These are phyloP conservation scores for Sinohyriopsis cumingii DNA, from an alignment of 2,888 invertebrate species.

Conservation along the genomic window DNA sequence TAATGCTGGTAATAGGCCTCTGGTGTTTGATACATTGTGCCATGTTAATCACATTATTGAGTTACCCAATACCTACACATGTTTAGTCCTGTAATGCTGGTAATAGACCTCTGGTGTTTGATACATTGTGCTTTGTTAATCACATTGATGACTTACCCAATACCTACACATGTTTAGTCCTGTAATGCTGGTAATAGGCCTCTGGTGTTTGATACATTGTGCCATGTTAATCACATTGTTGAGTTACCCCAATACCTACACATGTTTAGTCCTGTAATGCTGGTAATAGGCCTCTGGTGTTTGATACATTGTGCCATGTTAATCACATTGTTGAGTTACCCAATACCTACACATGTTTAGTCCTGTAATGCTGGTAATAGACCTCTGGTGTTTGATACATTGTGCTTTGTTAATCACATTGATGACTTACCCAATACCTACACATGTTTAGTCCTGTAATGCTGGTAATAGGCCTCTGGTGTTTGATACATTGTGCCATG, in stretches of 20 bases:
- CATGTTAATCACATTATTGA: no score
- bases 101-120: slow-evolving; percentile 28
- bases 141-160: no score
- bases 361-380: slow-evolving; percentile 28
- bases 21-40: slow-evolving; percentile 36
- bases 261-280: slow-evolving; percentile 25
- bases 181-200: slow-evolving; percentile 26
- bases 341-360: slow-evolving; percentile 25
- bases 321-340: no score
- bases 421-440: slow-evolving; percentile 1
- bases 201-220: slow-evolving; percentile 32
- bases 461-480: slow-evolving; percentile 28
- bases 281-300: slow-evolving; percentile 30
- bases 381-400: slow-evolving; percentile 29
- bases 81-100: slow-evolving; percentile 25
- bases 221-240: no score
- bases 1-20: slow-evolving; percentile 24
- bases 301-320: no score
- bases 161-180: slow-evolving; percentile 27
- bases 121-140: no score
- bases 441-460: slow-evolving; percentile 29
- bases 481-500: no score
- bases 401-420: no score
- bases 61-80: slow-evolving; percentile 17
- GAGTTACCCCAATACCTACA: slow-evolving; percentile 11